phyloP scores from a whole-genome alignment of 2,113 vertebrate species.

The Oophaga pumilio region DNA sequence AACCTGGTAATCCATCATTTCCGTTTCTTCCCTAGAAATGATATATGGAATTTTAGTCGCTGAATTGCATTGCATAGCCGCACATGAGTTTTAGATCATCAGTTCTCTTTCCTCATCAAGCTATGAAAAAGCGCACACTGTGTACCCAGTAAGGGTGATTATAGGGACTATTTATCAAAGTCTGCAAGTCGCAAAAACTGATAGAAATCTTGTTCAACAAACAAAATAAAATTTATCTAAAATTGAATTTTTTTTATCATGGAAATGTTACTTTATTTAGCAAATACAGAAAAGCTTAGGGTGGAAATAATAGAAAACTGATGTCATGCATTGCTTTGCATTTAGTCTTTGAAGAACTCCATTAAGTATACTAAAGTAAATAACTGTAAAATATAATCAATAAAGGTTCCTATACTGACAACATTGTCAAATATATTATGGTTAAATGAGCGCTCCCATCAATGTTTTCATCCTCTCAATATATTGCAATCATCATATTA shows the following conservation, averaged over 20 bases:
- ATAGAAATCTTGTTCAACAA: conserved; percentile 40
- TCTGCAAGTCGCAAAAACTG: conserved; percentile 42
- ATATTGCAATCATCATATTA: too few relatives aligned
- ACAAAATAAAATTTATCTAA: conserved; percentile 35
- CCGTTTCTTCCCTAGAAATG: conserved; percentile 74
- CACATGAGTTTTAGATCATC: conserved; percentile 58
- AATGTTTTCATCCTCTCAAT: too few relatives aligned
- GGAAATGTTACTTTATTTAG: conserved; percentile 32
- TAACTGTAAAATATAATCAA: too few relatives aligned
- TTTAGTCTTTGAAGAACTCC: background rate
- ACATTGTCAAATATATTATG: background rate
- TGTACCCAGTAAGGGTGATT: conserved; percentile 56
- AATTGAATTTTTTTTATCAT: conserved; percentile 10
- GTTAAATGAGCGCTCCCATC: too few relatives aligned
- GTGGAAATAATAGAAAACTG: background rate
- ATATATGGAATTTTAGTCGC: conserved; percentile 54
- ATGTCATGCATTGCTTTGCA: background rate
- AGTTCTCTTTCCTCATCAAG: conserved; percentile 56
- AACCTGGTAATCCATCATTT: conserved; percentile 78
- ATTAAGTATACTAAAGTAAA: background rate
- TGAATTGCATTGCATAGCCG: conserved; percentile 54
- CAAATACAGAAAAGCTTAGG: background rate
- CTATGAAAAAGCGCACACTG: conserved; percentile 52
- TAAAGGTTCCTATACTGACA: background rate
- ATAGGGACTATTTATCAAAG: conserved; percentile 54